Evolutionary conservation across 2,113 vertebrate species (phyloP).

Genomic region (Thinocorus orbignyianus): DNA sequence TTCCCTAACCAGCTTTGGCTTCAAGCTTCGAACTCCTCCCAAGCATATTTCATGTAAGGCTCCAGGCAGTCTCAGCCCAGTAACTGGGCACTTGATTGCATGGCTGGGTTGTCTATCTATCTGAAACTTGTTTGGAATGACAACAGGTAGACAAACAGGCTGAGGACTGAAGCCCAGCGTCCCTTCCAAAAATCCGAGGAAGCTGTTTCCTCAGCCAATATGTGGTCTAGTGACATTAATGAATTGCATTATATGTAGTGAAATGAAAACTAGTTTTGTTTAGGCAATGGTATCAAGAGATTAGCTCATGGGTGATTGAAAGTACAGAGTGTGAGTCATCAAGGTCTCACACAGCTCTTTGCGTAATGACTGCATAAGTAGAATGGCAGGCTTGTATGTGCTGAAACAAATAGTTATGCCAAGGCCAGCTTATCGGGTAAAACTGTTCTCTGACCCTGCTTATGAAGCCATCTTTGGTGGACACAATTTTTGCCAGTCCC

Average conservation of each 20-base stretch:
- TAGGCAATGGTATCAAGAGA: not conserved
- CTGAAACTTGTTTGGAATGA: slow-evolving; percentile 33
- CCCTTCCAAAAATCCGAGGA: not conserved
- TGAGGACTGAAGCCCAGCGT: not conserved
- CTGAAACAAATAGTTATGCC: not conserved
- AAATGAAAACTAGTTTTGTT: slow-evolving; percentile 7
- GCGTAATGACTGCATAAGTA: not conserved
- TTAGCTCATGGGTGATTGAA: not conserved
- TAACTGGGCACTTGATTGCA: not conserved
- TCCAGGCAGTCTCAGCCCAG: slow-evolving; percentile 40
- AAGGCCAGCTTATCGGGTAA: not conserved
- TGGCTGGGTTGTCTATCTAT: not conserved
- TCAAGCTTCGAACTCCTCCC: not conserved
- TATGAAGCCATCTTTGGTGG: not conserved
- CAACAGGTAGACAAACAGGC: slow-evolving; percentile 37
- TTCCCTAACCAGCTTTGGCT: slow-evolving; percentile 16
- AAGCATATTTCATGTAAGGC: slow-evolving; percentile 43
- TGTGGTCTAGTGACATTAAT: not conserved
- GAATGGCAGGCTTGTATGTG: not conserved
- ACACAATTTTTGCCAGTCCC: not conserved
- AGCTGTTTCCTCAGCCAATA: not conserved
- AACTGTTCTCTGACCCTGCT: not conserved
- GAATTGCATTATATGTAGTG: not conserved
- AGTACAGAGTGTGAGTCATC: not conserved
- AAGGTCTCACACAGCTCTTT: not conserved